Evolutionary conservation across 2,797 vertebrate genomes (phyloP).

Genomic region (Alfaro cultratus): DNA sequence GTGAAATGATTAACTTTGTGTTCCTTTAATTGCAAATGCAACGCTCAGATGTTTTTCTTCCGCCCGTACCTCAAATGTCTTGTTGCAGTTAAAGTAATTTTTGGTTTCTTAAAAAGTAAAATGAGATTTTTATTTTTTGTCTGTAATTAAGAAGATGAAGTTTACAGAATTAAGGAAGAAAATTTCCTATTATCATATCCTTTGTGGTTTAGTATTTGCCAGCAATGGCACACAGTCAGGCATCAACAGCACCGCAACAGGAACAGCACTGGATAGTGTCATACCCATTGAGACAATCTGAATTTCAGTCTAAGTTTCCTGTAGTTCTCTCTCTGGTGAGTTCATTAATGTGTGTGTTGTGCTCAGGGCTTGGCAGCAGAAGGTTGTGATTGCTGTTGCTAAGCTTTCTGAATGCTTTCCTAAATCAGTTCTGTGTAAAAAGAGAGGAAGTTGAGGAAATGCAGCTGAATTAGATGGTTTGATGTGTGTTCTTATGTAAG

Average conservation of each 20-base stretch:
- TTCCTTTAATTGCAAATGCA: neutral
- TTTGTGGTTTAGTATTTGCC: neutral
- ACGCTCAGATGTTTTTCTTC: neutral
- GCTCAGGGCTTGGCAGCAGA: neutral
- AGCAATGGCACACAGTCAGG: neutral
- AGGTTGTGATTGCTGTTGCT: slow-evolving; percentile 38
- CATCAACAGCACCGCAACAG: slow-evolving; percentile 9
- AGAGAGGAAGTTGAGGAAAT: slow-evolving; percentile 44
- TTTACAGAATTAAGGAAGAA: neutral
- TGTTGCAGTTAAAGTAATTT: neutral
- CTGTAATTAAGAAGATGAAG: neutral
- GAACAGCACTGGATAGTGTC: slow-evolving; percentile 12
- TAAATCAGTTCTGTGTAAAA: slow-evolving; percentile 53
- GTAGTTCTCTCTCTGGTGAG: neutral
- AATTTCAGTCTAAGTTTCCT: slow-evolving; percentile 12
- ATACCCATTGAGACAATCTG: slow-evolving; percentile 26
- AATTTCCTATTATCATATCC: neutral
- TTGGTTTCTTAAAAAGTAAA: neutral
- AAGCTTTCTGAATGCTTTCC: slow-evolving; percentile 43
- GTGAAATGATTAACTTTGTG: neutral
- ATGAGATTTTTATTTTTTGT: neutral
- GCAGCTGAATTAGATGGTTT: slow-evolving; percentile 57
- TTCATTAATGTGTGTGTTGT: neutral
- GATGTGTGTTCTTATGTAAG: slow-evolving; percentile 73
- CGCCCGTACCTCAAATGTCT: neutral